Evolutionary conservation across 2,113 vertebrate genomes (phyloP).

Genomic region (Dunckerocampus dactyliophorus): DNA sequence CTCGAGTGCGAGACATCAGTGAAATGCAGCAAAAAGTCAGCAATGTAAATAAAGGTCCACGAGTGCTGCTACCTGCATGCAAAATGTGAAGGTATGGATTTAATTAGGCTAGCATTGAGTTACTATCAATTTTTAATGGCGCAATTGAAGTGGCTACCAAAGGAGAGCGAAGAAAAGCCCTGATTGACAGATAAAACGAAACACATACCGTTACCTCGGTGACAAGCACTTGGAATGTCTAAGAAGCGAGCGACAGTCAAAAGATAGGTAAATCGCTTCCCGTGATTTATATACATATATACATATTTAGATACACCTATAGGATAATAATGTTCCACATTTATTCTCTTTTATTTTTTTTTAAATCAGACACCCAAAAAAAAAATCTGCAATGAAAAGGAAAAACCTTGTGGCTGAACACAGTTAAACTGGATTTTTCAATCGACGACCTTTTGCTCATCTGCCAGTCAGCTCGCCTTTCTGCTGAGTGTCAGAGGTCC

Average conservation of each 20-base stretch:
- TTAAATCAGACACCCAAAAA: neutral
- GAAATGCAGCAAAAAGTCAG: neutral
- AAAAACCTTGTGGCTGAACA: constrained; percentile 1
- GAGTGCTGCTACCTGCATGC: neutral
- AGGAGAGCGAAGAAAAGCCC: neutral
- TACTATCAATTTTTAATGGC: neutral
- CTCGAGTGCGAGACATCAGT: neutral
- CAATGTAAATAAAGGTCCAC: neutral
- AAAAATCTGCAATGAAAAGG: neutral
- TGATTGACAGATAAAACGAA: neutral
- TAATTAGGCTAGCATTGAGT: neutral
- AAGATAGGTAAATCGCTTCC: neutral
- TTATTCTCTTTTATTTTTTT: constrained; percentile 8
- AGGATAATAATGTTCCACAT: neutral
- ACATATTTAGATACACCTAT: no score
- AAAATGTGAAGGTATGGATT: neutral
- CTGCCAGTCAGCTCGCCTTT: constrained; percentile 25
- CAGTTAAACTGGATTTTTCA: constrained; percentile 34
- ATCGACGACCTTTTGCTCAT: constrained; percentile 23
- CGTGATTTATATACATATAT: no score
- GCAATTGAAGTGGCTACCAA: neutral
- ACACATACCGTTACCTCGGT: neutral
- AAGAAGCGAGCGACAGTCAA: neutral
- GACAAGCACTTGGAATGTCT: neutral
- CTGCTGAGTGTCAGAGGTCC: constrained; percentile 35